Conservation (phyloP, 2,113 vertebrate genomes). For the Aptenodytes forsteri region DNA sequence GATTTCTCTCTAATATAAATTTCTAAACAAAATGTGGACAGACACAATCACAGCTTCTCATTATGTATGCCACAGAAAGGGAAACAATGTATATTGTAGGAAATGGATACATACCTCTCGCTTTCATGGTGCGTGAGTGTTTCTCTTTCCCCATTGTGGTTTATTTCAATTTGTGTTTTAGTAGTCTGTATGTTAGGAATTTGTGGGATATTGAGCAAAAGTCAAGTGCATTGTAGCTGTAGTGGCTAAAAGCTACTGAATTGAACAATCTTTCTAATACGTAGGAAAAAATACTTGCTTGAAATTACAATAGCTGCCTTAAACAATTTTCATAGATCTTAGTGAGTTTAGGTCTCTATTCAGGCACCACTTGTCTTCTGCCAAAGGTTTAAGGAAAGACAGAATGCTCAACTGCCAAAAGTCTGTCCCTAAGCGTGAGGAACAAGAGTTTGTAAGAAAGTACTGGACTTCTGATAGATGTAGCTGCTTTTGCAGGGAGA, state of each 20-base stretch:
- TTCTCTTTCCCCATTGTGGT: neutral
- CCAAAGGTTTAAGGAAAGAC: neutral
- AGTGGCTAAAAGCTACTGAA: neutral
- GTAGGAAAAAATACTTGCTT: neutral
- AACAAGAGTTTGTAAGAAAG: neutral
- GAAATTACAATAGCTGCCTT: neutral
- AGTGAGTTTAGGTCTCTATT: neutral
- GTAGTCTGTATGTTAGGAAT: neutral
- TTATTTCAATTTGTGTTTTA: neutral
- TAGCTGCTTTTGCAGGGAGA: neutral
- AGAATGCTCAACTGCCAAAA: neutral
- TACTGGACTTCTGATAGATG: neutral
- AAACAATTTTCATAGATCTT: neutral
- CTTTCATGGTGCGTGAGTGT: neutral
- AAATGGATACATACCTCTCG: neutral
- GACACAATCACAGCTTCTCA: neutral
- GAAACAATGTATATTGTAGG: neutral
- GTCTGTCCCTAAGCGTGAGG: neutral
- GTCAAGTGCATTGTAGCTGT: neutral
- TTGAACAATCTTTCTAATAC: neutral
- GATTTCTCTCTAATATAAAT: neutral
- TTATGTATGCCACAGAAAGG: neutral
- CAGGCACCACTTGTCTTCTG: neutral
- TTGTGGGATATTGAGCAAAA: neutral
- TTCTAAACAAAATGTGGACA: neutral